Evolutionary conservation across 2,888 invertebrate species (phyloP), one percentile per base, ranked within the genome.

Genomic region (Rhagium mordax): DNA sequence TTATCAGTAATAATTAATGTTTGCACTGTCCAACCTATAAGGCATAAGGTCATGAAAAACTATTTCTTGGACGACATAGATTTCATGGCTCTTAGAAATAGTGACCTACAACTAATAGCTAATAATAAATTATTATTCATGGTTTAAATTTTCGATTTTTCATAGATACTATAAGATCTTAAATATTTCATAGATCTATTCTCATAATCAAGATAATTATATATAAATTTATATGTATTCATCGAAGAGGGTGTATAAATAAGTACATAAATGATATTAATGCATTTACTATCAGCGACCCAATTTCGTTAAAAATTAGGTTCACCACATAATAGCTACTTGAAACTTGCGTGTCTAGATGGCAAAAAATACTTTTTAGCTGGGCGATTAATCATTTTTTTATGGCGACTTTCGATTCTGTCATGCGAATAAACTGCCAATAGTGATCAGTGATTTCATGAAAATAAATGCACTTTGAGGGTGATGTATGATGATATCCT

Each of bases 371-470:
- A 27, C 51, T 51, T 64, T 49, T 49, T 48, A 62, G 49, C 29
- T n/a, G 4, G 13, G 8, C 64, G 20, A 64, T 64, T 51, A 51
- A 64, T 61, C 61, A 60, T 60, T 61, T 61, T 47, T 61, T 55
- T 55, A 61, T 20, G 47, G 61, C n/a, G 20, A 21, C 47, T 21
- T 61, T 61, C 21, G 18, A 20, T 41, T 61, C 21, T 61, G 33
- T 48, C 61, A 61, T 61, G 61, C 61, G 47, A 47, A 41, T 61
- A 24, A 48, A 61, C 47, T 61, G 24, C 55, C 24, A 55, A 24
- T 55, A 24, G 21, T 55, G 55, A 55, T 51, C 51, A 51, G 18
- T 51, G 51, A 51, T 51, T 41, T 41, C n/a, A n/a, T 41, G n/a
- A 41, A 41, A 41, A 41, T 41, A 41, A 41, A 41, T 41, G 41